Evolutionary conservation across 2,113 vertebrate species (phyloP), one percentile per base, ranked within the genome.

Genomic region (Oryzias celebensis): DNA sequence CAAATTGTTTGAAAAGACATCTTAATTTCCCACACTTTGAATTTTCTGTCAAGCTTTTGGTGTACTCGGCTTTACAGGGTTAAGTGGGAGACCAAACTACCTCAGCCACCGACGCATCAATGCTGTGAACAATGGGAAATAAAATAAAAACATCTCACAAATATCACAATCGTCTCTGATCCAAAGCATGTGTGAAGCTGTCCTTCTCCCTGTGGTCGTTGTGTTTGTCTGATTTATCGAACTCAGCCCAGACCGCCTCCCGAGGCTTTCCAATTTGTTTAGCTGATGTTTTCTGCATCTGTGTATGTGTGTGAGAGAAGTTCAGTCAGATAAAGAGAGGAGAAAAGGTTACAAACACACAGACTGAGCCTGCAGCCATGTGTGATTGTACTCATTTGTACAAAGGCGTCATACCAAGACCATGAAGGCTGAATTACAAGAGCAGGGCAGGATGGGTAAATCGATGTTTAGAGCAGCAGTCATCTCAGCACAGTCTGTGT

Each of bases 211-310:
- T 15, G 42, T 14, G 46, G 36, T 72, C 57, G 24, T 52, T 61
- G 58, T 52, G 16, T 53, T 44, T 48, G 16, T 66, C 57, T 52
- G 58, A 71, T 69, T 52, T 65, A 61, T 62, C 12, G 4, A 60
- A 36, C 36, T 3, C 6, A 51, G 52, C 45, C 45, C 67, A 77
- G 62, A 53, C 52, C 24, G 54, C 67, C 52, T 44, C 31, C 63
- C 42, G 28, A 18, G 46, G 17, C 13, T 50, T 63, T 56, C 62
- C 15, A 64, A 73, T 65, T 57, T 1, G 16, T 65, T 62, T 68
- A 51, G 64, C 61, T 49, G 58, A 17, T 58, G 44, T 41, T 49
- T n/a, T 36, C 36, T 36, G 36, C 36, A 36, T 36, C 16, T 53
- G 3, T 44, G 22, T 26, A 3, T 44, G 50, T 28, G 8, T 55